Conservation (phyloP, 2,113 vertebrate species). For the Pangasianodon gigas region DNA sequence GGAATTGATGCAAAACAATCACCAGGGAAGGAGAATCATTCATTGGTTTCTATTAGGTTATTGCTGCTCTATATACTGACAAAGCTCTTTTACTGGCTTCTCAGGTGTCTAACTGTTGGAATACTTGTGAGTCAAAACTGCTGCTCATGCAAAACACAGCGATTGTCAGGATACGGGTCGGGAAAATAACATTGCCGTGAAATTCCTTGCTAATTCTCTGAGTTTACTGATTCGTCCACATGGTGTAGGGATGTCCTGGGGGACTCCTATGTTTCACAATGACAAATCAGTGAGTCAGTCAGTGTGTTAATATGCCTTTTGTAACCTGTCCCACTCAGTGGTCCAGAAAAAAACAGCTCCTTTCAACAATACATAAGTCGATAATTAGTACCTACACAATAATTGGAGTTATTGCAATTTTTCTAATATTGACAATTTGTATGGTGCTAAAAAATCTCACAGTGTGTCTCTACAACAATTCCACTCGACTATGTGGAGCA, state of each 20-base stretch:
- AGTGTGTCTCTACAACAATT: neutral
- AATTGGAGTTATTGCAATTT: neutral
- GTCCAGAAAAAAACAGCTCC: neutral
- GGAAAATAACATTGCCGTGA: neutral
- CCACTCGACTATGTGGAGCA: neutral
- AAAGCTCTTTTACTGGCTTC: neutral
- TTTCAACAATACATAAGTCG: neutral
- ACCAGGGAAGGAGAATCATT: neutral
- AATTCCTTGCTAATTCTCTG: neutral
- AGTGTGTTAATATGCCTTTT: conserved; percentile 18
- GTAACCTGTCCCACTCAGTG: neutral
- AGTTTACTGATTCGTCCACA: neutral
- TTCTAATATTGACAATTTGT: neutral
- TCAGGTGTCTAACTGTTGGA: neutral
- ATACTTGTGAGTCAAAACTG: neutral
- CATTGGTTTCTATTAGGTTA: neutral
- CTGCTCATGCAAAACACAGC: neutral
- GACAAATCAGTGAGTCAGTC: conserved; percentile 9
- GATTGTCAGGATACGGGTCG: neutral
- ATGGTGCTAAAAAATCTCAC: neutral
- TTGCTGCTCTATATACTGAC: neutral
- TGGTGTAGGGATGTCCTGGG: neutral
- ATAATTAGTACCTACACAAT: neutral
- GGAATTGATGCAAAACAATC: neutral
- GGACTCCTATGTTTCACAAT: neutral